These are phyloP conservation scores for Fopius arisanus DNA, from an alignment of 1,140 invertebrate genomes.

Conservation along the genomic window DNA sequence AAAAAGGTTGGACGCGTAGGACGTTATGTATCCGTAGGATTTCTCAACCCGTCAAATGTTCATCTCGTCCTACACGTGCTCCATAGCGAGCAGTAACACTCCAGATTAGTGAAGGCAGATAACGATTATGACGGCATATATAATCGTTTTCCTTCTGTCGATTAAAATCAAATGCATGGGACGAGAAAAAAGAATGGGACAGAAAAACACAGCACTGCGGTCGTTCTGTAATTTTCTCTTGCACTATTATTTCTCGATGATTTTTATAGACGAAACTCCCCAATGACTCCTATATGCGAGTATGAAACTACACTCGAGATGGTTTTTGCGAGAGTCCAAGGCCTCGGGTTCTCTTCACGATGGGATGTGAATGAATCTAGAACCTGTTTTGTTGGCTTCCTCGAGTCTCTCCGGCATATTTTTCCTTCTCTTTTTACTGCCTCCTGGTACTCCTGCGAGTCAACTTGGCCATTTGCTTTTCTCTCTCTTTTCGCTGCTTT, in stretches of 20 bases:
- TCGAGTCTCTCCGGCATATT: conserved; percentile 34
- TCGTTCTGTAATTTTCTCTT: background rate
- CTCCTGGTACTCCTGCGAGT: conserved; percentile 15
- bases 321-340: conserved; percentile 48
- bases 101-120: conserved; percentile 38
- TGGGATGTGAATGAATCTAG: conserved; percentile 55
- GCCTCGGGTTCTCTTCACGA: conserved; percentile 30
- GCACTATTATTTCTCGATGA: background rate
- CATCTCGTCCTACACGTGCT: conserved; percentile 32
- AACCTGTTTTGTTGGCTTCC: conserved; percentile 45
- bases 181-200: background rate
- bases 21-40: conserved; percentile 24
- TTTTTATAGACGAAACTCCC: background rate
- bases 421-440: conserved; percentile 36
- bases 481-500: conserved; percentile 15
- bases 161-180: background rate
- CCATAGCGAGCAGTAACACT: conserved; percentile 33
- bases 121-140: conserved; percentile 22
- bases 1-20: conserved; percentile 35
- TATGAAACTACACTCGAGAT: conserved; percentile 14
- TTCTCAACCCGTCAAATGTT: conserved; percentile 39
- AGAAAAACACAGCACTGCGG: background rate
- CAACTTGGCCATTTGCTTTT: conserved; percentile 16
- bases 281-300: background rate
- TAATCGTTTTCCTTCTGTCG: background rate